Percentiles rank a stretch among this genome's conserved stretches.
Evolutionary conservation across 2,113 vertebrate species (phyloP).

Genomic region (Martes martes): DNA sequence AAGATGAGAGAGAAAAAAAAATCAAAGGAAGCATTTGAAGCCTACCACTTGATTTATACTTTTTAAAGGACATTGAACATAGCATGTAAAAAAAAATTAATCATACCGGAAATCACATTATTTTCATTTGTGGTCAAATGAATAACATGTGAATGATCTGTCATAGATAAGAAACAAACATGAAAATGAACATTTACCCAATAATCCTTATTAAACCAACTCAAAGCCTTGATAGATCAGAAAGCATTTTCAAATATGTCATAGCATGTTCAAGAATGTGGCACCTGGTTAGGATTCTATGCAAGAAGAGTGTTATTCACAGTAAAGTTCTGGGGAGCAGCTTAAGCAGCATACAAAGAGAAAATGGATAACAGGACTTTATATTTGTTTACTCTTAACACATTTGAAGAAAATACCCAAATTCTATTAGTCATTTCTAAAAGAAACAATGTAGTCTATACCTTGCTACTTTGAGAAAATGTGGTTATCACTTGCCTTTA

Average conservation of each 20-base stretch:
- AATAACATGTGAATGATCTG: not conserved
- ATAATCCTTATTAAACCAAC: not conserved
- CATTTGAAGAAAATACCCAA: conserved; percentile 1
- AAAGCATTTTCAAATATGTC: conserved; percentile 17
- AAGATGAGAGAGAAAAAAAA: not conserved
- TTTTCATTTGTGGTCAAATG: not conserved
- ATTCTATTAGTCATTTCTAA: not conserved
- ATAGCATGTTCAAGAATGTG: not conserved
- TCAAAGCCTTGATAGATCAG: not conserved
- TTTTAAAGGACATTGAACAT: not conserved
- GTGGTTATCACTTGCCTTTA: not conserved
- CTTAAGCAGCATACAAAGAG: not conserved
- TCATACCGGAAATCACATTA: not conserved
- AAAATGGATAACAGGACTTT: not conserved
- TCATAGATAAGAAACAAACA: conserved; percentile 16
- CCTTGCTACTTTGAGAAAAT: conserved; percentile 16
- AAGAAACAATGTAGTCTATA: not conserved
- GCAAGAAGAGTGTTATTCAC: not conserved
- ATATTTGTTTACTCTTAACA: conserved; percentile 12
- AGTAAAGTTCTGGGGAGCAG: not conserved
- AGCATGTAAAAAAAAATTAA: not conserved
- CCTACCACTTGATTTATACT: not conserved
- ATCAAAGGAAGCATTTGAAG: not conserved
- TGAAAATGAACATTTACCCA: not conserved
- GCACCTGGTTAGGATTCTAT: not conserved